Evolutionary conservation across 1,140 invertebrate genomes (phyloP).

Genomic region (Bombus pyrosoma): DNA sequence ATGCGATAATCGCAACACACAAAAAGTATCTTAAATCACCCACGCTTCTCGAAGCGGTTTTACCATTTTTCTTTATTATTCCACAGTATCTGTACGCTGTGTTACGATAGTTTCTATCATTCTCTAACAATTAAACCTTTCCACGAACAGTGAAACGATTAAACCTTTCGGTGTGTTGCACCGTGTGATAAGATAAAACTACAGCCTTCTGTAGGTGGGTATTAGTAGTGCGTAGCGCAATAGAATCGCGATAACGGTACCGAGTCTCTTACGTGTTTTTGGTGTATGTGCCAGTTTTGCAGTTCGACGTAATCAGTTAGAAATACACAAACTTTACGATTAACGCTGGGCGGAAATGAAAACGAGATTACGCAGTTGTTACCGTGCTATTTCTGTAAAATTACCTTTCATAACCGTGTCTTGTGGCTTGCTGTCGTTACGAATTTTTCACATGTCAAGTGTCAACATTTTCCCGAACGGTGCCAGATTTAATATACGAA

Average conservation of each 20-base stretch:
- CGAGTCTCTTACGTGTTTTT: neutral
- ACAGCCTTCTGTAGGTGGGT: too few relatives aligned
- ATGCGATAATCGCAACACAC: too few relatives aligned
- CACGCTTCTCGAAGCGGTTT: neutral
- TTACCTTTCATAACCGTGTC: neutral
- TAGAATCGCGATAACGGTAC: slow-evolving; percentile 3
- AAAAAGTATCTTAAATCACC: neutral
- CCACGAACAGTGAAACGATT: too few relatives aligned
- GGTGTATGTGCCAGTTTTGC: slow-evolving; percentile 12
- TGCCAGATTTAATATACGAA: neutral
- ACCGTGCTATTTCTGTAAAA: neutral
- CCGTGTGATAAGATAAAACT: neutral
- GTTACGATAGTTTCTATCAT: neutral
- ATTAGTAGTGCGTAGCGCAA: neutral
- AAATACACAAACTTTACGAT: slow-evolving; percentile 28
- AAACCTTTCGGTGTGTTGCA: neutral
- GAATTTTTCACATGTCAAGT: neutral
- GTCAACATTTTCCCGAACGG: neutral
- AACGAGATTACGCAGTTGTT: slow-evolving; percentile 22
- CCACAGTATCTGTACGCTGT: neutral
- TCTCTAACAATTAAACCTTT: neutral
- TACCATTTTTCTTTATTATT: neutral
- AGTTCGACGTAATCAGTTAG: slow-evolving; percentile 1
- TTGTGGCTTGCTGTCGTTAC: neutral
- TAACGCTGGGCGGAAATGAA: slow-evolving; percentile 13